Evolutionary conservation across 2,797 vertebrate genomes (phyloP).

Genomic region (Potorous gilbertii): DNA sequence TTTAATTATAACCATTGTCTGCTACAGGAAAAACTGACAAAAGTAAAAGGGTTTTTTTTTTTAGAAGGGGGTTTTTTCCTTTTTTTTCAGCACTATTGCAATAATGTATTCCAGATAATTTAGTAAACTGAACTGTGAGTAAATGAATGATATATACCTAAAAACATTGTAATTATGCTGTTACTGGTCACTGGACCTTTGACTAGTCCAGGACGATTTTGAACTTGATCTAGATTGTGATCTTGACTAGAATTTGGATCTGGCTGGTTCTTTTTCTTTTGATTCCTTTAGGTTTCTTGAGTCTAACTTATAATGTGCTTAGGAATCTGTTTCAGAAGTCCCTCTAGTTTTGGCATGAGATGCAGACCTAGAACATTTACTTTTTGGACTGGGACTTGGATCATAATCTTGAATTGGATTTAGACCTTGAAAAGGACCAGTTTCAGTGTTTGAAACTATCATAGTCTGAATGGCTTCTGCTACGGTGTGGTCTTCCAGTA

Average conservation of each 20-base stretch:
- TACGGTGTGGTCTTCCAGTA: too few relatives aligned
- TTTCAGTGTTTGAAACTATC: too few relatives aligned
- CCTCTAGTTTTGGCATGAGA: too few relatives aligned
- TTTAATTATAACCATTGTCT: conserved; percentile 85
- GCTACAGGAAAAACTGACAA: conserved; percentile 88
- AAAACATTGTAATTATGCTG: conserved; percentile 83
- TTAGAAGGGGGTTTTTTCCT: not conserved
- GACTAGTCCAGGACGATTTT: conserved; percentile 95
- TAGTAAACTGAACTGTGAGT: conserved; percentile 88
- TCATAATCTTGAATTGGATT: too few relatives aligned
- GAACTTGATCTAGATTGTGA: conserved; percentile 94
- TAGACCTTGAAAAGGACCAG: too few relatives aligned
- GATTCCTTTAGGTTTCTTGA: conserved; percentile 91
- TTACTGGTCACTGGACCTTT: conserved; percentile 95
- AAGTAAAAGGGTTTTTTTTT: conserved; percentile 62
- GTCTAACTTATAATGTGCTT: conserved; percentile 88
- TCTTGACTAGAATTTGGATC: conserved; percentile 92
- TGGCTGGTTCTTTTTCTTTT: conserved; percentile 89
- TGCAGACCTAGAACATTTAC: too few relatives aligned
- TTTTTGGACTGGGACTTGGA: too few relatives aligned
- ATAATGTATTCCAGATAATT: conserved; percentile 89
- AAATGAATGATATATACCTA: conserved; percentile 88
- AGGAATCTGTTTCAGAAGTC: conserved; percentile 67
- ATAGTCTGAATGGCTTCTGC: too few relatives aligned
- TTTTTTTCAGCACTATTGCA: conserved; percentile 86